Evolutionary conservation across 2,797 vertebrate genomes (phyloP), one percentile per base, ranked within the genome.

Genomic region (Pyrocephalus nanus): DNA sequence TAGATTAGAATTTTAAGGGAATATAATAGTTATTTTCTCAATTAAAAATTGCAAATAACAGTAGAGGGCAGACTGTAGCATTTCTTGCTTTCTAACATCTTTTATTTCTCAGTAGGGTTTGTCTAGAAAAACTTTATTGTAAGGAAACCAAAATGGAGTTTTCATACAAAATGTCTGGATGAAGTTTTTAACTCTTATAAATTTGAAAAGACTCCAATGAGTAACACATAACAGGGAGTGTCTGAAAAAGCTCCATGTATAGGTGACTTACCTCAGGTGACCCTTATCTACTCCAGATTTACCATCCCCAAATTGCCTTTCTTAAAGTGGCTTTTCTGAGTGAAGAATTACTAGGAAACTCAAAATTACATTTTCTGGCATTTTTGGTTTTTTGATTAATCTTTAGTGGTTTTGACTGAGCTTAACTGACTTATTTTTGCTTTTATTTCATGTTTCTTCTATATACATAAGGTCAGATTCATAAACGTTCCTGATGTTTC

Each of bases 181-280:
- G 5, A 16, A 30, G 1, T 20, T 77, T 61, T 32, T 34, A 76
- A 14, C 6, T 57, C 12, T 8, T 15, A 10, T 8, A 17, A 74
- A 9, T 47, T 18, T 58, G 17, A 54, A 61, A 76, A 62, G 0
- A 23, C 12, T 43, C 13, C 17, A 1, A 0, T 12, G 3, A 38
- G 8, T 20, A 48, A 12, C 38, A 42, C 2, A 12, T 23, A 58
- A 19, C 0, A 0, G 7, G 7, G 7, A 66, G 5, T 1, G 1
- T 43, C 69, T 69, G 16, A 22, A 60, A 18, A 55, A 32, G 2
- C 45, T 54, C 12, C 40, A 3, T 26, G 14, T 29, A 26, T 50
- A 29, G 12, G 19, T 60, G 55, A 1, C 7, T 25, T 26, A 26
- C 2, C 8, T 26, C 6, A 57, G 4, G 7, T 75, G 42, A 55